These are phyloP conservation scores for Limnothrissa miodon DNA, from an alignment of 2,113 vertebrate genomes.

Conservation along the genomic window DNA sequence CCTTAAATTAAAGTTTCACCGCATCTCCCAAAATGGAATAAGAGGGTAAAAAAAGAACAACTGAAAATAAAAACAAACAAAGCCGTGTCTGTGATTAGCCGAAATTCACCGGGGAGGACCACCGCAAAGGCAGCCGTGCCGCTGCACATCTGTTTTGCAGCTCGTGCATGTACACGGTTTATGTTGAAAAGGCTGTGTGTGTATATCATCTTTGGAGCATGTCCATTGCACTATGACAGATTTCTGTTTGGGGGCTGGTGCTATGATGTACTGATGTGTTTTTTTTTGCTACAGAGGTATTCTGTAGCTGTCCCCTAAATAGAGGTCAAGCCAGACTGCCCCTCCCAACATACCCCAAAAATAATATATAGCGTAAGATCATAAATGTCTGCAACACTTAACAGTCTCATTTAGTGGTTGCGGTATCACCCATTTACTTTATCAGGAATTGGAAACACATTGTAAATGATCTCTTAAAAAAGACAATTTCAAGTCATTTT, in stretches of 20 bases:
- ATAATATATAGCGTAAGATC: neutral
- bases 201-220: conserved; percentile 64
- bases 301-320: neutral
- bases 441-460: conserved; percentile 19
- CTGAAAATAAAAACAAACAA: conserved; percentile 48
- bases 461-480: conserved; percentile 43
- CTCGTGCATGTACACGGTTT: conserved; percentile 57
- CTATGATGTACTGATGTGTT: conserved; percentile 43
- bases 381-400: conserved; percentile 28
- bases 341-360: neutral
- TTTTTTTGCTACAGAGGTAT: neutral
- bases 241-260: conserved; percentile 51
- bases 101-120: conserved; percentile 46
- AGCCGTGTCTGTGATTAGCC: conserved; percentile 47
- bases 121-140: conserved; percentile 49
- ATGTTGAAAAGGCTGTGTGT: conserved; percentile 60
- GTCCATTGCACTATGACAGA: conserved; percentile 58
- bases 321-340: conserved; percentile 27
- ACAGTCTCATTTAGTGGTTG: neutral
- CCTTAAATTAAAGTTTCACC: conserved; percentile 18
- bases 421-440: conserved; percentile 4
- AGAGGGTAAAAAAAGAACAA: conserved; percentile 38
- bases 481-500: conserved; percentile 29
- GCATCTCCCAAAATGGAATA: neutral
- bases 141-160: conserved; percentile 72